Percentiles rank a stretch among this genome's conserved stretches.
phyloP scores from a whole-genome alignment of 2,888 invertebrate species.

The Acrobeloides nanus region DNA sequence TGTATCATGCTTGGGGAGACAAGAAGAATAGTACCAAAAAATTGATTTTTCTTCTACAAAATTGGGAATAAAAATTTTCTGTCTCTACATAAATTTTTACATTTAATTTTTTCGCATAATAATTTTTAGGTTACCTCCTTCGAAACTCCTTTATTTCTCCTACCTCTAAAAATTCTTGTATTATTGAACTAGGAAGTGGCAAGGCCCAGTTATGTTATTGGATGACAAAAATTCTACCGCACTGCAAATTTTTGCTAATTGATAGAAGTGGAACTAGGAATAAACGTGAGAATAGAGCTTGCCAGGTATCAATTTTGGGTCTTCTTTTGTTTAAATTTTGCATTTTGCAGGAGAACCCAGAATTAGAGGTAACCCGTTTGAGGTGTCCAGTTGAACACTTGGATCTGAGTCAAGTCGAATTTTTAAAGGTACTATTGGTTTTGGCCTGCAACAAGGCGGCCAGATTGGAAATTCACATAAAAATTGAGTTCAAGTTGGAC shows the following conservation, averaged over 20 bases:
- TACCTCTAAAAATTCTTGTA: constrained; percentile 13
- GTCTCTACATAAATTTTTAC: too few species aligned
- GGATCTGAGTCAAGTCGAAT: constrained; percentile 30
- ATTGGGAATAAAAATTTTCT: too few species aligned
- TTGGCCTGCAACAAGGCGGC: too few species aligned
- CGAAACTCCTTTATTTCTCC: constrained; percentile 15
- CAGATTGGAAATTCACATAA: too few species aligned
- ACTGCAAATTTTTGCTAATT: constrained; percentile 31
- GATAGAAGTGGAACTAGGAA: constrained; percentile 39
- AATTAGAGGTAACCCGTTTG: constrained; percentile 25
- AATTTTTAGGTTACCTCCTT: constrained; percentile 30
- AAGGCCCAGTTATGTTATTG: constrained; percentile 44
- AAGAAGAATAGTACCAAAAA: too few species aligned
- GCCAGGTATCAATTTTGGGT: constrained; percentile 24
- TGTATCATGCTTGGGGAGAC: neutral
- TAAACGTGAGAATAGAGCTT: constrained; percentile 36
- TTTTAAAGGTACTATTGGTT: constrained; percentile 6
- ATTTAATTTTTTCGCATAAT: too few species aligned
- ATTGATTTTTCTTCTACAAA: too few species aligned
- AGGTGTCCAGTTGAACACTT: constrained; percentile 46
- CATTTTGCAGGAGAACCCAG: constrained; percentile 25
- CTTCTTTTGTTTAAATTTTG: neutral
- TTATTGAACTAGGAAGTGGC: constrained; percentile 44
- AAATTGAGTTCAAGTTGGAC: too few species aligned
- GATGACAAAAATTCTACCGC: constrained; percentile 33